phyloP scores from a whole-genome alignment of 2,888 invertebrate genomes.

The Xylocampa areola region DNA sequence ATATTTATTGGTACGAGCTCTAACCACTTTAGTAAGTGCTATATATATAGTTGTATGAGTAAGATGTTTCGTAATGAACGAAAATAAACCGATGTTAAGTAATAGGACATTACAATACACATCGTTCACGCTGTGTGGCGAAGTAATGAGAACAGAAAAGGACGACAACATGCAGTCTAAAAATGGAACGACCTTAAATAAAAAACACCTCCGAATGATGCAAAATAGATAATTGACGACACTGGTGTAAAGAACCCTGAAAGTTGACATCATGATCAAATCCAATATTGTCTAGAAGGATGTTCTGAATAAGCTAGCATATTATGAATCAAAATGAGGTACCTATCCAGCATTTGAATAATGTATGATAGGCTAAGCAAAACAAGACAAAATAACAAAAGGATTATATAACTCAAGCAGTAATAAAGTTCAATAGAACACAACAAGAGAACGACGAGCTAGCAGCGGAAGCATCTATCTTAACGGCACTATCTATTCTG shows the following conservation, averaged over 20 bases:
- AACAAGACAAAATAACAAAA: slow-evolving; percentile 10
- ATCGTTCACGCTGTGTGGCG: slow-evolving; percentile 6
- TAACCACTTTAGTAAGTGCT: slow-evolving; percentile 34
- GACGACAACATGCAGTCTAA: not conserved
- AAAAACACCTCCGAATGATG: too few relatives aligned
- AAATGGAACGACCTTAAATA: not conserved
- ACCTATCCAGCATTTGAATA: not conserved
- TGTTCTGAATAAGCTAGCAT: too few relatives aligned
- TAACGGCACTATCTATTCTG: slow-evolving; percentile 43
- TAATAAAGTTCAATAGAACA: slow-evolving; percentile 39
- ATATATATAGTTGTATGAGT: slow-evolving; percentile 41
- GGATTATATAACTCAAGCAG: slow-evolving; percentile 19
- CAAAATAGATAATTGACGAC: too few relatives aligned
- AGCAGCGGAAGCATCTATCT: slow-evolving; percentile 50
- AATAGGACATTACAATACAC: slow-evolving; percentile 28
- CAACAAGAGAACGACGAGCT: slow-evolving; percentile 19
- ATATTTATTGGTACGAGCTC: slow-evolving; percentile 33
- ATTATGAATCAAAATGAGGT: not conserved
- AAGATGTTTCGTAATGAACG: slow-evolving; percentile 18
- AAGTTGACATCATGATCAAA: too few relatives aligned
- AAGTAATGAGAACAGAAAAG: slow-evolving; percentile 1
- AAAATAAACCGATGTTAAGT: slow-evolving; percentile 39
- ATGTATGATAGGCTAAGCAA: too few relatives aligned
- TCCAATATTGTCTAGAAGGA: too few relatives aligned
- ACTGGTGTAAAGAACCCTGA: too few relatives aligned